Percentiles rank a stretch among this genome's conserved stretches.
Evolutionary conservation across 2,888 invertebrate species (phyloP).

Genomic region (Harmothoe impar): DNA sequence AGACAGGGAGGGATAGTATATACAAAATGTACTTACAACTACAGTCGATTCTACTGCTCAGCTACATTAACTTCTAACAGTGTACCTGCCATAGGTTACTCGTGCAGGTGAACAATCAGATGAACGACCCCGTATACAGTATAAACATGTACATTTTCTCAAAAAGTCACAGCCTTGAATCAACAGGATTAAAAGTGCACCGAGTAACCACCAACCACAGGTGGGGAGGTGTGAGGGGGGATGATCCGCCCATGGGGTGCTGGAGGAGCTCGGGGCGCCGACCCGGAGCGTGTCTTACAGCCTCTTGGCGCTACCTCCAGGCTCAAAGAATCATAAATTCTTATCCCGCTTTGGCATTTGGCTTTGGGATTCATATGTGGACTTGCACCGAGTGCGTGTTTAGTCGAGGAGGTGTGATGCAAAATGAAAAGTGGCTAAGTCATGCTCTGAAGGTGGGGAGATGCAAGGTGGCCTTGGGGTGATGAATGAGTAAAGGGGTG

Average conservation of each 20-base stretch:
- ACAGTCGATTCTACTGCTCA: too few relatives aligned
- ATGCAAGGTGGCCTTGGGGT: background rate
- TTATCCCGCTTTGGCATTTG: constrained; percentile 15
- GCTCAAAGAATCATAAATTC: constrained; percentile 8
- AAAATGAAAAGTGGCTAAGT: constrained; percentile 2
- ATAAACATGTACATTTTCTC: too few relatives aligned
- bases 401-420: background rate
- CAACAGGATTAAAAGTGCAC: constrained; percentile 22
- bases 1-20: too few relatives aligned
- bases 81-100: too few relatives aligned
- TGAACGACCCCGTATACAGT: background rate
- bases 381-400: constrained; percentile 12
- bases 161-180: background rate
- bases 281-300: constrained; percentile 19
- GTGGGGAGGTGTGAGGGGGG: too few relatives aligned
- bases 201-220: background rate
- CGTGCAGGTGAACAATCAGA: too few relatives aligned
- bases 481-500: background rate
- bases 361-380: constrained; percentile 56
- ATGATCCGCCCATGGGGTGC: too few relatives aligned
- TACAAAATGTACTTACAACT: too few relatives aligned
- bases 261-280: background rate
- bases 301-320: background rate
- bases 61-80: too few relatives aligned
- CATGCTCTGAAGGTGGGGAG: background rate